A percentile compares a stretch with the other conserved stretches of the same genome.
Evolutionary conservation across 2,797 vertebrate genomes (phyloP).

Genomic region (Periophthalmus magnuspinnatus): DNA sequence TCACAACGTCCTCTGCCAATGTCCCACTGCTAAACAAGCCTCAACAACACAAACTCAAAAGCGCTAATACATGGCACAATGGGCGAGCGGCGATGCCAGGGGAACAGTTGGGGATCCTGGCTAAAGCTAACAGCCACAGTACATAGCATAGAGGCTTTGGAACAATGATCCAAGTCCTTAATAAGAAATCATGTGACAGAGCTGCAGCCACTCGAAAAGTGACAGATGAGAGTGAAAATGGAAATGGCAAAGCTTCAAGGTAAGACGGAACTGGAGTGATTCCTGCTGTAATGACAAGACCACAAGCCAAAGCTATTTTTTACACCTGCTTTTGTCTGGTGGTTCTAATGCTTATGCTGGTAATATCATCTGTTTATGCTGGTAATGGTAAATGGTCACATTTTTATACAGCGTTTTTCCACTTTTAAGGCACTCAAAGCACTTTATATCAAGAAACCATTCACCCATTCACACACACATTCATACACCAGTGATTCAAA

Average conservation of each 20-base stretch:
- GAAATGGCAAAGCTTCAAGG: slow-evolving; percentile 13
- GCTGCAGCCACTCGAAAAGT: slow-evolving; percentile 5
- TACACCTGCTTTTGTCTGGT: not conserved
- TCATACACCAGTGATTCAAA: too few relatives aligned
- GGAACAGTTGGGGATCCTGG: slow-evolving; percentile 10
- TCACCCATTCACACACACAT: too few relatives aligned
- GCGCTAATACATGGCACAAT: not conserved
- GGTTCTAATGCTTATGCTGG: not conserved
- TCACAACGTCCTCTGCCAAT: not conserved
- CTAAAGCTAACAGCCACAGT: slow-evolving; percentile 9
- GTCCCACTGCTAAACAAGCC: slow-evolving; percentile 17
- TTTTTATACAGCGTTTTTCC: too few relatives aligned
- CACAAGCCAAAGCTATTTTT: not conserved
- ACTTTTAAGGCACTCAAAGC: too few relatives aligned
- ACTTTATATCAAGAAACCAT: too few relatives aligned
- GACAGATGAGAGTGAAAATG: slow-evolving; percentile 16
- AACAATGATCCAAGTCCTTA: slow-evolving; percentile 12
- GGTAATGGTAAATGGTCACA: not conserved
- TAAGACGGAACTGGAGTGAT: not conserved
- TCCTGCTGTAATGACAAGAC: not conserved
- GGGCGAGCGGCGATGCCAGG: not conserved
- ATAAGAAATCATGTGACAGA: slow-evolving; percentile 5
- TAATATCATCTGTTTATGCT: not conserved
- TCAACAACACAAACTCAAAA: slow-evolving; percentile 29
- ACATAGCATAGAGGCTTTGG: slow-evolving; percentile 1